phyloP scores from a whole-genome alignment of 2,113 vertebrate genomes.

The Arizona elegans region DNA sequence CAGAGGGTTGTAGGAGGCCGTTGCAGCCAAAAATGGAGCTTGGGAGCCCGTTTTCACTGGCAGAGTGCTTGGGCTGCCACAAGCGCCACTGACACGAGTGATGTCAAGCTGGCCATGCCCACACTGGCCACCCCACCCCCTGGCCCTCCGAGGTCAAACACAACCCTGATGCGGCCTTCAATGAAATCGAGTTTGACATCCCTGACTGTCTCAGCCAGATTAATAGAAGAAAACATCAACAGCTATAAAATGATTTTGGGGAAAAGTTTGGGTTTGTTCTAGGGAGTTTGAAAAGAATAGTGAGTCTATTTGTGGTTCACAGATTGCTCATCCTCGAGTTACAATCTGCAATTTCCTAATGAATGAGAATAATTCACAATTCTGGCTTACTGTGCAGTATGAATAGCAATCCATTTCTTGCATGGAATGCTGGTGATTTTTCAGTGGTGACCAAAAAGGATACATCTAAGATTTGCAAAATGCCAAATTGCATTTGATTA shows the following conservation, averaged over 20 bases:
- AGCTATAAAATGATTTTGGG: neutral
- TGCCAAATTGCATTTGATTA: neutral
- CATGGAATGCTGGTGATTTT: neutral
- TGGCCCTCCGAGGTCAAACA: no score
- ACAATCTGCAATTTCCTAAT: neutral
- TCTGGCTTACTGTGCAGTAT: neutral
- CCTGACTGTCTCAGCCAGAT: neutral
- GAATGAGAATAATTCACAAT: neutral
- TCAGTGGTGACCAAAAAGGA: neutral
- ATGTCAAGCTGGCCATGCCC: no score
- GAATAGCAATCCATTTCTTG: neutral
- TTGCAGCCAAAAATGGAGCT: no score
- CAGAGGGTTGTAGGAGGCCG: no score
- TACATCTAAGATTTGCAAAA: neutral
- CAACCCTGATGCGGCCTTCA: no score
- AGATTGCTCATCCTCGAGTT: neutral
- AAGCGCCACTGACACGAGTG: fast-evolving
- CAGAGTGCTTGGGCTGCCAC: fast-evolving
- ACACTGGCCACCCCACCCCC: no score
- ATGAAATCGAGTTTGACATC: no score
- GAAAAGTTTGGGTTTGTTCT: neutral
- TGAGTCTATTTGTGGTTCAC: neutral
- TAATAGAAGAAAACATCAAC: neutral
- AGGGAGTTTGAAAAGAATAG: neutral
- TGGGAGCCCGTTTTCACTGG: no score